Evolutionary conservation across 2,797 vertebrate species (phyloP), one percentile per base, ranked within the genome.

Genomic region (Bovichtus diacanthus): DNA sequence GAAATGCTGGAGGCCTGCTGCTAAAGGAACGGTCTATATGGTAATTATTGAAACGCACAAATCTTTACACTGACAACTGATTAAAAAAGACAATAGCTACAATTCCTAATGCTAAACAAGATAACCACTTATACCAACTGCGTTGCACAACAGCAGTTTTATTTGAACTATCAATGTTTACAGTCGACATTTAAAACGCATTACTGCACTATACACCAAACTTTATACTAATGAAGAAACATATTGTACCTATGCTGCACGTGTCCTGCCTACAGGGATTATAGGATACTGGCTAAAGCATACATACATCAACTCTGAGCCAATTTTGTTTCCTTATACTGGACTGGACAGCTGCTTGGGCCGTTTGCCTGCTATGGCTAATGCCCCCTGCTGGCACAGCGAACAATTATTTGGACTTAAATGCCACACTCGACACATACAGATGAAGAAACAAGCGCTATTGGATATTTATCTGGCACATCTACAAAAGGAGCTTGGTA

Each of bases 251-350:
- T 3, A 18, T 19, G 39, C 12, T 51, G 39, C 27, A 53, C 5
- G 1, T n/a, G 47, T 54, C 23, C 12, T 4, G n/a, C 61, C 75
- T 68, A 10, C 5, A 49, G 44, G 53, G 19, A 58, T 65, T 53
- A 46, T 58, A 63, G 46, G 79, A 64, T 19, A 44, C 19, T 41
- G 29, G 12, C 44, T 34, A 44, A 56, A 58, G 9, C 34, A 50
- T 23, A 41, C 21, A 46, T 64, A 53, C 29, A 64, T 43, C 19
- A 31, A 13, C 34, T 64, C 38, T 18, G 29, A 62, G 27, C 9
- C 16, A 13, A 1, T 9, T 62, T 43, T 7, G n/a, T 53, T 53
- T 31, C 5, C 3, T 36, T 50, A 41, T 29, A 23, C 56, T 39
- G 44, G 10, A 10, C 44, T 47, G 49, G 50, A 16, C 58, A 19